Evolutionary conservation across 2,113 vertebrate genomes (phyloP).

Genomic region (Erpornis zantholeuca): DNA sequence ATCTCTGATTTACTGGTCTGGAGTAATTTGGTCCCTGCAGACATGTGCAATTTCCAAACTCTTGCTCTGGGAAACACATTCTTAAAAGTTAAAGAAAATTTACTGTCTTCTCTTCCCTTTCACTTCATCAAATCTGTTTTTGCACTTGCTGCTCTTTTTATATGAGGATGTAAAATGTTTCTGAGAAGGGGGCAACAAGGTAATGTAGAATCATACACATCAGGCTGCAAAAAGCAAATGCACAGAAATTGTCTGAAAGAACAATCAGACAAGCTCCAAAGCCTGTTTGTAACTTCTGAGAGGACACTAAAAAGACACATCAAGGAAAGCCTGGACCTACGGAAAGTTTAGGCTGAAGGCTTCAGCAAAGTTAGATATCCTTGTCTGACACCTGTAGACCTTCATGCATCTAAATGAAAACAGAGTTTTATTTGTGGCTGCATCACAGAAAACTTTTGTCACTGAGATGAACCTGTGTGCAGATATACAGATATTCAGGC

Average conservation of each 20-base stretch:
- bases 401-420: neutral
- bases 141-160: neutral
- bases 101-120: neutral
- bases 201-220: neutral
- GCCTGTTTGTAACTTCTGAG: neutral
- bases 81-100: neutral
- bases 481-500: neutral
- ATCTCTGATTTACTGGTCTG: neutral
- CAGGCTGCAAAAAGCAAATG: conserved; percentile 22
- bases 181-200: neutral
- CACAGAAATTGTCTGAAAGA: neutral
- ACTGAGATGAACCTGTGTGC: neutral
- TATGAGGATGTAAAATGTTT: neutral
- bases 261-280: neutral
- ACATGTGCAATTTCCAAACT: neutral
- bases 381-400: neutral
- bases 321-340: neutral
- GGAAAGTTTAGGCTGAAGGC: neutral
- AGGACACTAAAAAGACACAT: neutral
- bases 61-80: neutral
- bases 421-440: neutral
- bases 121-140: neutral
- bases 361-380: neutral
- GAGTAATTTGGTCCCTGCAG: neutral
- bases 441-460: neutral